These are phyloP conservation scores for Actinernus sp. DNA, from an alignment of 92 coral and sea anemone species.

Conservation along the genomic window DNA sequence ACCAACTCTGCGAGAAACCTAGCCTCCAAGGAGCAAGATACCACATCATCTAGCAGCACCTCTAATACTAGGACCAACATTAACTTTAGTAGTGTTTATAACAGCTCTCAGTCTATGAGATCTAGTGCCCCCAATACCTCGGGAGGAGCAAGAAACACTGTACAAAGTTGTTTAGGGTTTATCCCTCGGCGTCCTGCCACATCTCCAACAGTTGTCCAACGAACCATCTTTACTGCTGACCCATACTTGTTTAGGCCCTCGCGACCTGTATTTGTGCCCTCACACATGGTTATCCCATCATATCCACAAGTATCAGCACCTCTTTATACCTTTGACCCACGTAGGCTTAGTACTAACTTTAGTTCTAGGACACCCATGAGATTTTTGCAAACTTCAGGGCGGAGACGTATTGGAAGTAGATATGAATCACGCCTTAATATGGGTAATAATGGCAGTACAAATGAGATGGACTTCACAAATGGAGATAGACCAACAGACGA, in stretches of 20 bases:
- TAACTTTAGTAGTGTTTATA: neutral
- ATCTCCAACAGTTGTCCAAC: constrained; percentile 75
- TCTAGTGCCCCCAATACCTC: neutral
- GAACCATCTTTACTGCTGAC: constrained; percentile 74
- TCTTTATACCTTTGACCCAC: constrained; percentile 45
- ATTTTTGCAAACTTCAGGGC: neutral
- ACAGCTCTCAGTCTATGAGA: neutral
- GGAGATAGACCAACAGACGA: constrained; percentile 10
- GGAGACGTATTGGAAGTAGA: constrained; percentile 16
- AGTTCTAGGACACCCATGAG: constrained; percentile 26
- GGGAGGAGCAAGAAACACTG: neutral
- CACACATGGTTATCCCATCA: constrained; percentile 33
- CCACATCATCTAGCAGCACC: neutral
- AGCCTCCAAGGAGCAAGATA: neutral
- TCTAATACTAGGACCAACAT: neutral
- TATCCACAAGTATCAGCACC: constrained; percentile 31
- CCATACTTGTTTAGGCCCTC: constrained; percentile 49
- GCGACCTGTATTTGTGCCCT: constrained; percentile 30
- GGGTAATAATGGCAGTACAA: neutral
- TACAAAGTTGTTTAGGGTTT: neutral
- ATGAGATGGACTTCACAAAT: too few relatives aligned
- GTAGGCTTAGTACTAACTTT: constrained; percentile 41
- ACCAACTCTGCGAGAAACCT: neutral
- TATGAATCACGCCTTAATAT: constrained; percentile 15
- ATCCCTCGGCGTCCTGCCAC: constrained; percentile 49